phyloP scores from a whole-genome alignment of 2,113 vertebrate genomes.

The Sardina pilchardus region DNA sequence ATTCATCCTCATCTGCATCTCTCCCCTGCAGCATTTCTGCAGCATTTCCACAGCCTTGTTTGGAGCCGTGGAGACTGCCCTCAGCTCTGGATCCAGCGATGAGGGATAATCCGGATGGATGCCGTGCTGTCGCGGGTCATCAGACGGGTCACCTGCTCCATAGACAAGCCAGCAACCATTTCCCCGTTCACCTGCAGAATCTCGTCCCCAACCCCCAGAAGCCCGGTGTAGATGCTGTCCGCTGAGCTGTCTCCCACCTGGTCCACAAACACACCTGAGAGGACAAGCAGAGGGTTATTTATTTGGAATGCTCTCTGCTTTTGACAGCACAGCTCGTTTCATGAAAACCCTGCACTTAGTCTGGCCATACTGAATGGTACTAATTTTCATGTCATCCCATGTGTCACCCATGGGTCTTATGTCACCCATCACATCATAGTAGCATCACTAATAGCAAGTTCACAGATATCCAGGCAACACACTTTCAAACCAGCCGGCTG shows the following conservation, averaged over 20 bases:
- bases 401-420: no score
- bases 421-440: no score
- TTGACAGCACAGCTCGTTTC: no score
- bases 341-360: no score
- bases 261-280: constrained; percentile 87
- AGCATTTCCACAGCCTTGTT: not conserved
- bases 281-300: not conserved
- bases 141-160: constrained; percentile 78
- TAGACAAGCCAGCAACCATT: constrained; percentile 79
- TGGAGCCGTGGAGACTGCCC: not conserved
- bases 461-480: not conserved
- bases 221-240: constrained; percentile 84
- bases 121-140: constrained; percentile 77
- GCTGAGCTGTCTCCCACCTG: constrained; percentile 78
- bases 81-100: constrained; percentile 75
- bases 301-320: not conserved
- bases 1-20: not conserved
- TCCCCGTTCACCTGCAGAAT: constrained; percentile 89
- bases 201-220: constrained; percentile 87
- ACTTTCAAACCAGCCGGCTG: not conserved
- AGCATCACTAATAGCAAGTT: not conserved
- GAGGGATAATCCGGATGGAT: constrained; percentile 80
- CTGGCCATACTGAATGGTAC: no score
- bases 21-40: not conserved
- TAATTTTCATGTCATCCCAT: no score